Base-by-base conservation (phyloP, 2,797 vertebrate genomes). In the Myoxocephalus aenaeus region DNA sequence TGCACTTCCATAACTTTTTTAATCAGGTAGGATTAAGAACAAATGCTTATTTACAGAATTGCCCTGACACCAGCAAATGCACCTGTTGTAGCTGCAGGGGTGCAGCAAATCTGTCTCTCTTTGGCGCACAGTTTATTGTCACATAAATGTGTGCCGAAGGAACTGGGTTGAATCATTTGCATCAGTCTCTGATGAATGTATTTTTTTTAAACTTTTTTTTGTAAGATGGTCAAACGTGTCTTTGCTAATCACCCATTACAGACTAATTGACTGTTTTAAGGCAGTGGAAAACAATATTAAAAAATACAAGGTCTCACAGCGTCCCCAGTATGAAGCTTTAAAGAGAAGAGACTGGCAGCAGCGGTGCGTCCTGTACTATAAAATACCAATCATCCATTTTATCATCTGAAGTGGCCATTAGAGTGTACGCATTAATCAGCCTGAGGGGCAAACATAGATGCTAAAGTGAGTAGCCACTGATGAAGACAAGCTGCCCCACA, bases 321-420 rank as follows among this genome's bases (percentile, higher is more conserved):
- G 27, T 9, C 48, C 25, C 40, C 15, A 20, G 68, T 18, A 59
- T 59, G 27, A 11, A 66, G 79, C 79, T 84, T 79, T 59, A 73
- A 75, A 84, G n/a, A 75, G 74, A 34, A 72, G 76, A 80, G 61
- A 3, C 4, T 57, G 67, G 61, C 68, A 58, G 83, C 81, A 54
- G 83, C 70, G 25, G 29, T 71, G 77, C 25, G 25, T 85, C 58
- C 80, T 81, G 64, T 67, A 36, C 79, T 72, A 81, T 78, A 82
- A 91, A 91, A 89, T 89, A 91, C 85, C 86, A 90, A 86, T 92
- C 92, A 90, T 93, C 87, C 84, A 74, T 93, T 93, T 90, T 90
- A 92, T 90, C 87, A 79, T 91, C 79, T 89, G 87, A 90, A 93
- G 89, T 91, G 89, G 88, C 89, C 86, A 87, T 93, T 92, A 90